phyloP scores from a whole-genome alignment of 2,888 invertebrate genomes.

The Labia minor region DNA sequence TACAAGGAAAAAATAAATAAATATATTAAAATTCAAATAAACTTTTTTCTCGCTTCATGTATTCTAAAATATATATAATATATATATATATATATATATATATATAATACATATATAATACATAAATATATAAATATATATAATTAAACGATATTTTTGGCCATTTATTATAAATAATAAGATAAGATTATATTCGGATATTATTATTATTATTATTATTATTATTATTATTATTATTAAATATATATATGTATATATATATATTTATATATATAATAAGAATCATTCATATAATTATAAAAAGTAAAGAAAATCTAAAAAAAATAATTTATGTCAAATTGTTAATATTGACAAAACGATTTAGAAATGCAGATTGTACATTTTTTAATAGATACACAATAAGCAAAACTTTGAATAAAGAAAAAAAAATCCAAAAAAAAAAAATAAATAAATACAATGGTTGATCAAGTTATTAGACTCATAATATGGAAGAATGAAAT shows the following conservation, averaged over 20 bases:
- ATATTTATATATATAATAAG: too few species aligned
- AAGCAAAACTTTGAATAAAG: too few species aligned
- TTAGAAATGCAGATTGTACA: slow-evolving; percentile 5
- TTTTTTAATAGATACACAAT: not conserved
- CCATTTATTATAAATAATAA: slow-evolving; percentile 1
- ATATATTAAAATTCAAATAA: too few species aligned
- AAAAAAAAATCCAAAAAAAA: too few species aligned
- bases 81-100: not conserved
- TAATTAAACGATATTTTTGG: slow-evolving; percentile 8
- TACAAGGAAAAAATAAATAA: not conserved
- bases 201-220: too few species aligned
- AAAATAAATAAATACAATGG: too few species aligned
- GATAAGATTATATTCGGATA: not conserved
- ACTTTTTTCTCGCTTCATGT: slow-evolving; percentile 4
- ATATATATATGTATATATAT: too few species aligned
- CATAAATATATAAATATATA: not conserved
- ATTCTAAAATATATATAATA: slow-evolving; percentile 1
- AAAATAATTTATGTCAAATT: not conserved
- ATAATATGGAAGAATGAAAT: too few species aligned
- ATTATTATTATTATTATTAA: too few species aligned
- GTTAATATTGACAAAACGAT: slow-evolving; percentile 13
- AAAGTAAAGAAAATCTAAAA: too few species aligned
- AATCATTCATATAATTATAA: not conserved
- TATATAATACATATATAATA: not conserved
- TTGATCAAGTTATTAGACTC: too few species aligned